phyloP scores from a whole-genome alignment of 2,888 invertebrate species.

The Caenorhabditis macrosperma region DNA sequence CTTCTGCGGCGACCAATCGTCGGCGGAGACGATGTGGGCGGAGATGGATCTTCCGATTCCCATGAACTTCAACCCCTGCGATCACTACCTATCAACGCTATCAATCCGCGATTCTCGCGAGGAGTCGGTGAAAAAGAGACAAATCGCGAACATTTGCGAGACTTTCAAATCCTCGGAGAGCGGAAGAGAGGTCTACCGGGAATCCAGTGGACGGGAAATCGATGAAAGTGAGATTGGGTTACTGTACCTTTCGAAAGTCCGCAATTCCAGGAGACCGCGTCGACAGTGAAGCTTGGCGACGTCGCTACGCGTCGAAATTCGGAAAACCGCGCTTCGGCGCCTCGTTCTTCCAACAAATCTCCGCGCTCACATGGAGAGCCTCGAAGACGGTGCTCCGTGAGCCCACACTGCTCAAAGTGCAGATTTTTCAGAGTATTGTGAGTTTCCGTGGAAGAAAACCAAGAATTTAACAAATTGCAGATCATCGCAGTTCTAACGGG shows the following conservation, averaged over 20 bases:
- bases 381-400: slow-evolving; percentile 92
- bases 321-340: slow-evolving; percentile 23
- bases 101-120: slow-evolving; percentile 57
- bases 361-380: slow-evolving; percentile 93
- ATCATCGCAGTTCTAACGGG: slow-evolving; percentile 90
- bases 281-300: slow-evolving; percentile 48
- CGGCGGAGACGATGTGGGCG: slow-evolving; percentile 72
- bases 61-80: slow-evolving; percentile 79
- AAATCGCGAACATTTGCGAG: slow-evolving; percentile 51
- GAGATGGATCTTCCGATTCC: slow-evolving; percentile 76
- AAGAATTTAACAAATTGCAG: slow-evolving; percentile 82
- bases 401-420: slow-evolving; percentile 91
- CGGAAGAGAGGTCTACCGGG: slow-evolving; percentile 56
- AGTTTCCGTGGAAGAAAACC: slow-evolving; percentile 80
- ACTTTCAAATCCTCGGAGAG: slow-evolving; percentile 49
- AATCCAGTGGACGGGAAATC: slow-evolving; percentile 53
- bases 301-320: slow-evolving; percentile 39
- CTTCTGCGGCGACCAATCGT: slow-evolving; percentile 70
- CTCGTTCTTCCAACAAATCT: slow-evolving; percentile 89
- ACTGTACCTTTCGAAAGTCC: not conserved
- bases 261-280: slow-evolving; percentile 23
- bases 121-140: slow-evolving; percentile 37
- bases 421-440: slow-evolving; percentile 91
- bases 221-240: slow-evolving; percentile 20
- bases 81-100: slow-evolving; percentile 80